Evolutionary conservation across 1,140 invertebrate species (phyloP).

Genomic region (Conus ventricosus): DNA sequence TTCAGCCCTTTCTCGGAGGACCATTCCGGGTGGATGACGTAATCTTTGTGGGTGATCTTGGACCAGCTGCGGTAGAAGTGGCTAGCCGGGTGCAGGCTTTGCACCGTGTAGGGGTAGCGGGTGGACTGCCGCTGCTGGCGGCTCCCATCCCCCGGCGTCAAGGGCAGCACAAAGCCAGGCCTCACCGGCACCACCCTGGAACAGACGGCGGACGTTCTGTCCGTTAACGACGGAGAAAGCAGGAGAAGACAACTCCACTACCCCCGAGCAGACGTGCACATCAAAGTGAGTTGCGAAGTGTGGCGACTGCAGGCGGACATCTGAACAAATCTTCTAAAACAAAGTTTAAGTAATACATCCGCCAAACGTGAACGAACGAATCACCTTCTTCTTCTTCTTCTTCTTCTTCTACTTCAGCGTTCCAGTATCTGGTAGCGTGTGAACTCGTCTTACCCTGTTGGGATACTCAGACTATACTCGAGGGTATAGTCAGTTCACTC

Average conservation of each 20-base stretch:
- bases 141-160: neutral
- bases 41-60: slow-evolving; percentile 26
- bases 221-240: neutral
- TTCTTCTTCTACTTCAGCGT: no score
- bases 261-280: no score
- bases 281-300: no score
- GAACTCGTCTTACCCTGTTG: no score
- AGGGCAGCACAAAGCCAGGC: neutral
- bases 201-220: neutral
- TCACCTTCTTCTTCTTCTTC: no score
- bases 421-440: no score
- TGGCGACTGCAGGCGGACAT: no score
- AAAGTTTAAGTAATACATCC: no score
- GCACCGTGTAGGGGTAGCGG: slow-evolving; percentile 31
- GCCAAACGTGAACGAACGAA: no score
- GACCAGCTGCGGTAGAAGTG: slow-evolving; percentile 33
- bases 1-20: slow-evolving; percentile 3
- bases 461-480: no score
- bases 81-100: slow-evolving; percentile 14
- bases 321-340: no score
- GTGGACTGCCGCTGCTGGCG: neutral
- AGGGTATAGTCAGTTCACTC: no score
- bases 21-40: slow-evolving; percentile 31
- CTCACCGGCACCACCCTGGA: slow-evolving; percentile 24
- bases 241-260: neutral